Conservation (phyloP, 2,888 invertebrate genomes). For the Acanthopleura granulata region DNA sequence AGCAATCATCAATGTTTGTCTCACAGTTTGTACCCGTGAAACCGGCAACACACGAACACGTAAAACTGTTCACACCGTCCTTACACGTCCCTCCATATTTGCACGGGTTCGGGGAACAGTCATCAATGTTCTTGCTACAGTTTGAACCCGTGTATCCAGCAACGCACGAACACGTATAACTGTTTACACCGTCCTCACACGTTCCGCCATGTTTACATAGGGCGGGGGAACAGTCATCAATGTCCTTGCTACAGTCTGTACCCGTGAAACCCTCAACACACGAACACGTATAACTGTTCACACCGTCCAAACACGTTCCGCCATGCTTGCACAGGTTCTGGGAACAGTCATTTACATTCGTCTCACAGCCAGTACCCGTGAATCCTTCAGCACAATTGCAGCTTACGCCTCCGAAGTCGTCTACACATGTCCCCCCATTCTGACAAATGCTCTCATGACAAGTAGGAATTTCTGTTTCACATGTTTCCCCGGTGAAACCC, state of each 20-base stretch:
- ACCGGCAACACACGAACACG: conserved; percentile 62
- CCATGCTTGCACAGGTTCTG: conserved; percentile 47
- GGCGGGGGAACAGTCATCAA: conserved; percentile 44
- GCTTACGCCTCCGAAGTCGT: not conserved
- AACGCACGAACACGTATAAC: conserved; percentile 41
- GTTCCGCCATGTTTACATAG: conserved; percentile 34
- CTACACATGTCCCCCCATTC: conserved; percentile 21
- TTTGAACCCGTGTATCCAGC: conserved; percentile 44
- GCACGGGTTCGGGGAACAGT: conserved; percentile 74
- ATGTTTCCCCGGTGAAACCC: too few relatives aligned
- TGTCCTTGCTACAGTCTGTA: conserved; percentile 35
- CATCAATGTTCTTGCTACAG: conserved; percentile 78
- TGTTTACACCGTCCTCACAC: conserved; percentile 25
- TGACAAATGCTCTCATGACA: too few relatives aligned
- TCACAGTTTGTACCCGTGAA: not conserved
- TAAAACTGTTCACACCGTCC: conserved; percentile 32
- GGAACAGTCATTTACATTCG: conserved; percentile 45
- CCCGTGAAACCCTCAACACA: conserved; percentile 39
- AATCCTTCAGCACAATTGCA: conserved; percentile 11
- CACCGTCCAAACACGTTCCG: conserved; percentile 36
- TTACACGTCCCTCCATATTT: too few relatives aligned
- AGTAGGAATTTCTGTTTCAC: too few relatives aligned
- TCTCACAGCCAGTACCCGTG: not conserved
- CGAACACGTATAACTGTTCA: conserved; percentile 31
- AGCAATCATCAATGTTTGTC: not conserved